Conservation (phyloP, 2,113 vertebrate genomes). For the Passer domesticus region DNA sequence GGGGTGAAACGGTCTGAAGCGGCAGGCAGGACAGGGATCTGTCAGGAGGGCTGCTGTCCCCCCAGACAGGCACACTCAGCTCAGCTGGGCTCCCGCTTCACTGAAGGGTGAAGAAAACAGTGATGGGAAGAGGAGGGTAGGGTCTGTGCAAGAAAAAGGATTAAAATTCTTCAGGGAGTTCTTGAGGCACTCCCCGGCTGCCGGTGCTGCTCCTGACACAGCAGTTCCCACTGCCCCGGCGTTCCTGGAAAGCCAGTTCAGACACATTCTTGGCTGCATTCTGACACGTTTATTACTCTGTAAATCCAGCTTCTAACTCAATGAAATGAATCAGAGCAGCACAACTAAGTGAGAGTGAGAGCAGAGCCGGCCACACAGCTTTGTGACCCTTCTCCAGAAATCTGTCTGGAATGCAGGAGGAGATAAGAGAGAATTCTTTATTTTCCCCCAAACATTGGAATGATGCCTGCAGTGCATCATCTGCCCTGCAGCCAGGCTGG, state of each 20-base stretch:
- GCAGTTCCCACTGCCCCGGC: background rate
- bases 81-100: background rate
- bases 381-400: background rate
- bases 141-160: background rate
- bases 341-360: background rate
- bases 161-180: background rate
- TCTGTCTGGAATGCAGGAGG: background rate
- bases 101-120: background rate
- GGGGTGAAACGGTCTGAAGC: rapidly evolving
- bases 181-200: background rate
- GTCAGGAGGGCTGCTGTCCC: background rate
- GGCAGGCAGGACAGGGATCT: background rate
- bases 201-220: background rate
- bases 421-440: background rate
- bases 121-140: background rate
- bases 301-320: background rate
- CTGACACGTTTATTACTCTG: background rate
- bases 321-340: background rate
- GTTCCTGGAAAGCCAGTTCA: conserved; percentile 61
- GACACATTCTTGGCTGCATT: conserved; percentile 58
- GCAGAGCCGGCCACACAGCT: background rate
- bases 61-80: background rate
- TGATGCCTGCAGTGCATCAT: background rate
- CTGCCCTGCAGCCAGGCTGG: background rate
- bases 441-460: background rate